These are phyloP conservation scores for Cephus pygmeus DNA, from an alignment of 2,888 invertebrate species.

Conservation along the genomic window DNA sequence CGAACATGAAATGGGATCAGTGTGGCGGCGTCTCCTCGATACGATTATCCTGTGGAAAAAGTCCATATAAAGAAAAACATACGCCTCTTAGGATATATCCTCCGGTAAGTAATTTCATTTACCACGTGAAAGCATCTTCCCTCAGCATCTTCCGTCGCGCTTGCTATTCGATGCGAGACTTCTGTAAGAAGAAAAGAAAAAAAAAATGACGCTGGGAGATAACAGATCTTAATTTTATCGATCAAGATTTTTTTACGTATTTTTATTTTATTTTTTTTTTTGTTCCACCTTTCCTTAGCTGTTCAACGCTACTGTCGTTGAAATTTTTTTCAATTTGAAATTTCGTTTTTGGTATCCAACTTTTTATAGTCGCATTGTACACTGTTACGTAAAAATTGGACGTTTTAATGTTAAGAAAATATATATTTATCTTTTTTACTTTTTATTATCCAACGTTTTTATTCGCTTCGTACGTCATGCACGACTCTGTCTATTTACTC, in stretches of 20 bases:
- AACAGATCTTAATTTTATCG: background rate
- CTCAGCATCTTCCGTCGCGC: background rate
- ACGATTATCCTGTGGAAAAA: background rate
- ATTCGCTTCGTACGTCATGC: background rate
- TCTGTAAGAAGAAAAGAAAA: background rate
- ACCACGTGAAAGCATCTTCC: background rate
- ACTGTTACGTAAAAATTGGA: too few relatives aligned
- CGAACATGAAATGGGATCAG: too few relatives aligned
- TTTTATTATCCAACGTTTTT: background rate
- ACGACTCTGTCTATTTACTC: background rate
- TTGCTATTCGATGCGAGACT: background rate
- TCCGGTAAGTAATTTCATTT: background rate
- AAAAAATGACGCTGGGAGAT: accelerated
- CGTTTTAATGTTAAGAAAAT: too few relatives aligned
- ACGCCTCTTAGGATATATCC: background rate
- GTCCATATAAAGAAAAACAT: background rate
- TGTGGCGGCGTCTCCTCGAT: background rate
- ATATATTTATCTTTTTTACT: background rate
- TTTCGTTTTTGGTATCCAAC: too few relatives aligned
- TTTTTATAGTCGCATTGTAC: background rate
- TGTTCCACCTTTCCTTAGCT: too few relatives aligned
- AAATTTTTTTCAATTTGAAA: background rate
- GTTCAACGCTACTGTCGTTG: too few relatives aligned
- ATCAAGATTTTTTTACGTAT: too few relatives aligned
- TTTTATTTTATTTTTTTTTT: too few relatives aligned